Base-by-base conservation (phyloP, 2,113 vertebrate species). In the Daubentonia madagascariensis region DNA sequence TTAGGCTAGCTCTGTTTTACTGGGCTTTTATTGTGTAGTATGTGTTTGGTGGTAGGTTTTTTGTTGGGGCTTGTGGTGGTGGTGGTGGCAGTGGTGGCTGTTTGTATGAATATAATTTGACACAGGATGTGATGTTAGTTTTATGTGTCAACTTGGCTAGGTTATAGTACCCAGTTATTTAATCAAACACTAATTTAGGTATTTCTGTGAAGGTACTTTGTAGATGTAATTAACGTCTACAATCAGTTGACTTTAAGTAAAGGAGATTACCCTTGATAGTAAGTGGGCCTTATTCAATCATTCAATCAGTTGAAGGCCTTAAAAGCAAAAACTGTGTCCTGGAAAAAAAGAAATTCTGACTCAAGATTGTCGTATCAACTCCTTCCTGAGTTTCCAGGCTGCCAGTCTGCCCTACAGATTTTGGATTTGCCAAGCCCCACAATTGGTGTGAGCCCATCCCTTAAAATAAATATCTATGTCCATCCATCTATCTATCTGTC, bases 121-220 rank as follows among this genome's bases (percentile, higher is more conserved):
- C 40, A 43, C 12, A 12, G 20, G 17, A 70, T 84, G 3, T 8
- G 37, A 65, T 65, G 48, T 73, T 20, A 54, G 32, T 85, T 95
- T 72, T 59, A 35, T 45, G 1, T 48, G 48, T 81, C 65, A 30
- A 10, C 35, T 84, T 48, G 12, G 52, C n/a, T n/a, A 80, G 17
- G 22, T 35, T 67, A 1, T 12, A 72, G 80, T 68, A 79, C 50
- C 32, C 23, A 11, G 90, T 43, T 80, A 89, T 73, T 79, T 91
- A 86, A 88, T 89, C 48, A 88, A 91, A 93, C 6, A 23, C 20
- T 40, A 57, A 52, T 70, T 8, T 54, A 37, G 61, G 25, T n/a
- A 61, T 91, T 88, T 72, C 73, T 89, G 12, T 88, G 88, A 96
- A 85, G 78, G 32, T 45, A 59, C 76, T 90, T 76, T 75, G n/a